Percentiles rank a stretch among this genome's conserved stretches.
Evolutionary conservation across 2,888 invertebrate genomes (phyloP).

Genomic region (Apamea crenata): DNA sequence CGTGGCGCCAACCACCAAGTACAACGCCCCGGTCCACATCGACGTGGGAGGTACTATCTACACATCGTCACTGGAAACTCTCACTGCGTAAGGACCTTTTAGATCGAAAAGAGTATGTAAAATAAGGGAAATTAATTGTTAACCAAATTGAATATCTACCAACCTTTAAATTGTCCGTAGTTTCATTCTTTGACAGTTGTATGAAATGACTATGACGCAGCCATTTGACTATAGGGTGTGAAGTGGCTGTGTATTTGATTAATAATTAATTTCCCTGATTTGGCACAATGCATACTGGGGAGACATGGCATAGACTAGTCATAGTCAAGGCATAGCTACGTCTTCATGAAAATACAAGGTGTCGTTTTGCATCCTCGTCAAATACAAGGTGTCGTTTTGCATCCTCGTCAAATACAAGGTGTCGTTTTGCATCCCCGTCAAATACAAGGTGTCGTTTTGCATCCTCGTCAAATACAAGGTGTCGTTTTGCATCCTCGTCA

Average conservation of each 20-base stretch:
- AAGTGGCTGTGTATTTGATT: no score
- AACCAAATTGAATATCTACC: background rate
- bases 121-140: background rate
- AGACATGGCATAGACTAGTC: background rate
- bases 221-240: background rate
- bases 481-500: no score
- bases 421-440: no score
- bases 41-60: slow-evolving; percentile 99
- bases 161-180: background rate
- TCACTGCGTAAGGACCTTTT: slow-evolving; percentile 94
- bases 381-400: no score
- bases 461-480: no score
- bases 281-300: no score
- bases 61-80: slow-evolving; percentile 98
- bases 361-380: no score
- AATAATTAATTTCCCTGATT: background rate
- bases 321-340: background rate
- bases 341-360: background rate
- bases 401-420: no score
- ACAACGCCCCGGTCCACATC: slow-evolving; percentile 99
- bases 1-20: slow-evolving; percentile 97
- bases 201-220: background rate
- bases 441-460: no score
- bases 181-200: background rate
- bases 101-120: background rate